A percentile compares a stretch with the other conserved stretches of the same genome.
These are phyloP conservation scores for Macrosteles quadrilineatus DNA, from an alignment of 1,140 invertebrate genomes.

Conservation along the genomic window DNA sequence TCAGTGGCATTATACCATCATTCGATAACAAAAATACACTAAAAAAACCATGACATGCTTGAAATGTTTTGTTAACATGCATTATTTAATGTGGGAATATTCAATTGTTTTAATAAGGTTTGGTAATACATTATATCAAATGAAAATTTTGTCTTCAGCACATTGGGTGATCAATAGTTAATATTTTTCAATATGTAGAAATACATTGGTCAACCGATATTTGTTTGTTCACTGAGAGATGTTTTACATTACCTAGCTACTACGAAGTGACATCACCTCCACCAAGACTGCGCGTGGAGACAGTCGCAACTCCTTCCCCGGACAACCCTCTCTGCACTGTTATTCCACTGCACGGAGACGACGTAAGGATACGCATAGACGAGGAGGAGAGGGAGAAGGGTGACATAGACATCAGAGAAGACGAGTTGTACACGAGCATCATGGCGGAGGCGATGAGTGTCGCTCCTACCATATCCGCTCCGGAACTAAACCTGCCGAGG, in stretches of 20 bases:
- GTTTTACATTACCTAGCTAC: conserved; percentile 18
- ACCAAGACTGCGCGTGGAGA: conserved; percentile 24
- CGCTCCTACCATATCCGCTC: conserved; percentile 39
- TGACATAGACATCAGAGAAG: conserved; percentile 30
- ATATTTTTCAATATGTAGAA: no score
- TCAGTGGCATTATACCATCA: no score
- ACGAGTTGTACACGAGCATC: conserved; percentile 41
- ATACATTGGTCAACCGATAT: no score
- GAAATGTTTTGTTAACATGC: no score
- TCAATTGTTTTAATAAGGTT: no score
- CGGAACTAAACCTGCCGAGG: conserved; percentile 38
- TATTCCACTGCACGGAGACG: conserved; percentile 27
- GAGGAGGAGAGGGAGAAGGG: conserved; percentile 1
- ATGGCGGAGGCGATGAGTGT: conserved; percentile 44
- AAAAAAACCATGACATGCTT: no score
- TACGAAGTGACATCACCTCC: conserved; percentile 29
- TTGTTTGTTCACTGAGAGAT: no score
- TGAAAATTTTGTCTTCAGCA: no score
- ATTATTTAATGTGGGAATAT: no score
- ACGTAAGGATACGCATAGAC: conserved; percentile 5
- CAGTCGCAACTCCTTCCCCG: conserved; percentile 20
- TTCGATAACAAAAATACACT: no score
- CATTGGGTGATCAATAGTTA: no score
- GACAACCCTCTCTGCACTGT: conserved; percentile 15
- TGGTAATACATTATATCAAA: no score